phyloP scores from a whole-genome alignment of 2,888 invertebrate genomes.

The Zaprionus lineosus region DNA sequence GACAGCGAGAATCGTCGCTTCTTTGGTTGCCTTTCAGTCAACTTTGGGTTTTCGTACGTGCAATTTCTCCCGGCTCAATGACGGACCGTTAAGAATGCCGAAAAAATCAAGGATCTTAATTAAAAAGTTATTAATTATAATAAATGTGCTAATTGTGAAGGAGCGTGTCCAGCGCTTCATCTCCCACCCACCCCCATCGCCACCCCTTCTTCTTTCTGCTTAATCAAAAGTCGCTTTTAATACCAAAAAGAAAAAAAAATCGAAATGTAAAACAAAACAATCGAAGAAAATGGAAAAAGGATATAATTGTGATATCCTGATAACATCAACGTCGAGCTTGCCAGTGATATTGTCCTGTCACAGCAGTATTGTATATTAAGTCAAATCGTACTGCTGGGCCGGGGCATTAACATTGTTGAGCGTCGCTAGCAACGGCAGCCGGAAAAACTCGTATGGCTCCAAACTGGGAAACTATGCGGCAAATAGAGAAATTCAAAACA shows the following conservation, averaged over 20 bases:
- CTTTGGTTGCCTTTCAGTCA: slow-evolving; percentile 81
- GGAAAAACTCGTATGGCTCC: too few species aligned
- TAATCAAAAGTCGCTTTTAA: too few species aligned
- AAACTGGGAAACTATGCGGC: slow-evolving; percentile 35
- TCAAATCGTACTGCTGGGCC: slow-evolving; percentile 93
- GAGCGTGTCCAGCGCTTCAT: neutral
- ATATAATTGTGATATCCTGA: too few species aligned
- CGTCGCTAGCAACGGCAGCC: slow-evolving; percentile 60
- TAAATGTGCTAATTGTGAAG: slow-evolving; percentile 1
- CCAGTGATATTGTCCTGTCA: slow-evolving; percentile 98
- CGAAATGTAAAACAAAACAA: too few species aligned
- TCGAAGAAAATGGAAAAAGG: neutral
- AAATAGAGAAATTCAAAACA: slow-evolving; percentile 31
- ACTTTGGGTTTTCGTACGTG: slow-evolving; percentile 83
- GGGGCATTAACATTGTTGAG: slow-evolving; percentile 91
- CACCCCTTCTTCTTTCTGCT: too few species aligned
- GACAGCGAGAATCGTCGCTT: slow-evolving; percentile 50
- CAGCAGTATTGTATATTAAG: slow-evolving; percentile 91
- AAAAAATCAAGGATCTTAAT: slow-evolving; percentile 15
- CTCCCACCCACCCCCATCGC: too few species aligned
- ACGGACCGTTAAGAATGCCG: slow-evolving; percentile 47
- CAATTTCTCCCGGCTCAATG: slow-evolving; percentile 75
- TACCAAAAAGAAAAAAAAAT: neutral
- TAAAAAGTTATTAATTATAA: slow-evolving; percentile 9
- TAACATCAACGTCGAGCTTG: slow-evolving; percentile 83